Conservation (phyloP, 2,797 vertebrate genomes). For the Mareca strepera region DNA sequence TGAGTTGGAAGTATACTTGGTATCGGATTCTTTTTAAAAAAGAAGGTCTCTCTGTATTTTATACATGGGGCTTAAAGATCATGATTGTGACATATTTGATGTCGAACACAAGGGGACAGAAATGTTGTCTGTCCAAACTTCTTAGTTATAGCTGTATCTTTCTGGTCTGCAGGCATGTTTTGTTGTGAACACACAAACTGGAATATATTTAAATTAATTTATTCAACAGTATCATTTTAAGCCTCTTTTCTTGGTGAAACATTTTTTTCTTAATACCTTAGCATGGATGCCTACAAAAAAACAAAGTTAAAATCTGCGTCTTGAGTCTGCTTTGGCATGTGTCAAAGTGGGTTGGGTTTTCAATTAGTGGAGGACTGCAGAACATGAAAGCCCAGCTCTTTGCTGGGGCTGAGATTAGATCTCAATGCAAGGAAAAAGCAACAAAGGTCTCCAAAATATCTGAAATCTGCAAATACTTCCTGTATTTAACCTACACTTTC, state of each 20-base stretch:
- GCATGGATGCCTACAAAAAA: not conserved
- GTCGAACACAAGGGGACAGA: not conserved
- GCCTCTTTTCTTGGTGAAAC: not conserved
- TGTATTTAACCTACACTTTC: conserved; percentile 66
- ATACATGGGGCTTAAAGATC: not conserved
- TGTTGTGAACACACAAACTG: not conserved
- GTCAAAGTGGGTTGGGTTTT: not conserved
- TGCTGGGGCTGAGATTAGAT: conserved; percentile 51
- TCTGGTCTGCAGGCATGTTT: not conserved
- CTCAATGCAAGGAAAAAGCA: conserved; percentile 72
- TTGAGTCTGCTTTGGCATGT: not conserved
- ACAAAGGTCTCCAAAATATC: conserved; percentile 69
- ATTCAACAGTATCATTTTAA: not conserved
- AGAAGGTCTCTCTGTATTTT: not conserved
- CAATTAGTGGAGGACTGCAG: not conserved
- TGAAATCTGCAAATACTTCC: conserved; percentile 69
- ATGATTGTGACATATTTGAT: not conserved
- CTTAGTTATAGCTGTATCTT: not conserved
- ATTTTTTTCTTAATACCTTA: not conserved
- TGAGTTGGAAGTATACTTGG: not conserved
- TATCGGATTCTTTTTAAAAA: not conserved
- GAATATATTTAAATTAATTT: not conserved
- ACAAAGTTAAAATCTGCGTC: not conserved
- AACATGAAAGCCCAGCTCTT: conserved; percentile 57
- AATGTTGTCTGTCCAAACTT: not conserved